Evolutionary conservation across 2,888 invertebrate species (phyloP).

Genomic region (Mesoligia furuncula): DNA sequence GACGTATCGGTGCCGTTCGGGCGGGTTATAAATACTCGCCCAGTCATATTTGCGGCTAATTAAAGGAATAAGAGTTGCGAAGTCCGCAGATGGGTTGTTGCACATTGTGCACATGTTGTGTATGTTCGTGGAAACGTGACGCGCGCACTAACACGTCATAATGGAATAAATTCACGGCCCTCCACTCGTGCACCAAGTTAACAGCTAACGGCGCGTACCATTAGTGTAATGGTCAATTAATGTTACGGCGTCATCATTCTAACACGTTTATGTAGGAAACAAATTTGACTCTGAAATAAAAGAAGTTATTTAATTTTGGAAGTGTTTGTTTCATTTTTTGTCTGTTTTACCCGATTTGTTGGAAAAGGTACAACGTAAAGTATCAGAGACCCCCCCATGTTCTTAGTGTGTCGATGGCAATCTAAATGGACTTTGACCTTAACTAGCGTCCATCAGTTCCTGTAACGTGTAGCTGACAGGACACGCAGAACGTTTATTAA

Average conservation of each 20-base stretch:
- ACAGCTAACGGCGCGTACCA: constrained; percentile 84
- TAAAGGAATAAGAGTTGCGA: constrained; percentile 68
- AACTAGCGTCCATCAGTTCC: not conserved
- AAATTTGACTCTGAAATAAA: constrained; percentile 91
- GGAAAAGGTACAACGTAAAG: not conserved
- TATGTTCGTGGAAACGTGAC: constrained; percentile 63
- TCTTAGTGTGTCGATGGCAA: not conserved
- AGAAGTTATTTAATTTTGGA: constrained; percentile 91
- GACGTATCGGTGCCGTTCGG: constrained; percentile 62
- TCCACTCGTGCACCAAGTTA: constrained; percentile 84
- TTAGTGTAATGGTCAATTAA: constrained; percentile 88
- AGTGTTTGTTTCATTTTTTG: constrained; percentile 82
- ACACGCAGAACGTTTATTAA: not conserved
- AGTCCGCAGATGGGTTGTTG: constrained; percentile 57
- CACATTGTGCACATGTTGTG: constrained; percentile 55
- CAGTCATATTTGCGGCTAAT: constrained; percentile 76
- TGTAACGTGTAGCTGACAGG: too few species aligned
- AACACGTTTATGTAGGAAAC: constrained; percentile 90
- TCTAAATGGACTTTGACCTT: not conserved
- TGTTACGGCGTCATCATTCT: constrained; percentile 88
- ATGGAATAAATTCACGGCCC: constrained; percentile 74
- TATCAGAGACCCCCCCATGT: not conserved
- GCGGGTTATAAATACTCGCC: constrained; percentile 78
- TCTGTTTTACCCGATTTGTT: not conserved
- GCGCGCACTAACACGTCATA: constrained; percentile 69